Evolutionary conservation across 2,113 vertebrate genomes (phyloP).

Genomic region (Psophia crepitans): DNA sequence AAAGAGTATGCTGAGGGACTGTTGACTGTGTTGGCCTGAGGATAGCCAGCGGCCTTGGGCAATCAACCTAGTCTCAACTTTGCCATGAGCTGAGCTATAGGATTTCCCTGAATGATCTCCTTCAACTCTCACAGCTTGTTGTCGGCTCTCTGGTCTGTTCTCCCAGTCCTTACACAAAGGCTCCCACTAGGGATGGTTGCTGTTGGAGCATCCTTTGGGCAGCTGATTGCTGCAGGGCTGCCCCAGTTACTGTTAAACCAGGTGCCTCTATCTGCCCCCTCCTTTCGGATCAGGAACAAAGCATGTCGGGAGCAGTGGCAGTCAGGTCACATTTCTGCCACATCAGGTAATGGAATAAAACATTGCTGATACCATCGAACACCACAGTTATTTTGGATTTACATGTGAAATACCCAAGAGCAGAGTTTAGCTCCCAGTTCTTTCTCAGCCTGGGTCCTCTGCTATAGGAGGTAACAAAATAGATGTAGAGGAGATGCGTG

Average conservation of each 20-base stretch:
- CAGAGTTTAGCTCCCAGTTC: not conserved
- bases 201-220: not conserved
- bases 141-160: not conserved
- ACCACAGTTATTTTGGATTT: not conserved
- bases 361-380: not conserved
- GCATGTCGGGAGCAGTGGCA: not conserved
- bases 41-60: not conserved
- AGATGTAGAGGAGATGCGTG: not conserved
- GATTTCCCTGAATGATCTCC: not conserved
- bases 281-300: not conserved
- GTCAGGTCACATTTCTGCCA: not conserved
- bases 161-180: not conserved
- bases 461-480: not conserved
- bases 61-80: not conserved
- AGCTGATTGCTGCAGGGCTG: not conserved
- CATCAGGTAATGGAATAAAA: not conserved
- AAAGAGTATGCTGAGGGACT: not conserved
- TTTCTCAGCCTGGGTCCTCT: not conserved
- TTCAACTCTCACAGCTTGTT: not conserved
- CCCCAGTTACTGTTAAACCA: not conserved
- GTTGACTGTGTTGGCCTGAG: not conserved
- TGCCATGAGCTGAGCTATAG: not conserved
- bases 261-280: not conserved
- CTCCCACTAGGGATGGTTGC: not conserved
- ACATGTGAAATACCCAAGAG: not conserved